Conservation (phyloP, 2,113 vertebrate species). For the Uria lomvia region DNA sequence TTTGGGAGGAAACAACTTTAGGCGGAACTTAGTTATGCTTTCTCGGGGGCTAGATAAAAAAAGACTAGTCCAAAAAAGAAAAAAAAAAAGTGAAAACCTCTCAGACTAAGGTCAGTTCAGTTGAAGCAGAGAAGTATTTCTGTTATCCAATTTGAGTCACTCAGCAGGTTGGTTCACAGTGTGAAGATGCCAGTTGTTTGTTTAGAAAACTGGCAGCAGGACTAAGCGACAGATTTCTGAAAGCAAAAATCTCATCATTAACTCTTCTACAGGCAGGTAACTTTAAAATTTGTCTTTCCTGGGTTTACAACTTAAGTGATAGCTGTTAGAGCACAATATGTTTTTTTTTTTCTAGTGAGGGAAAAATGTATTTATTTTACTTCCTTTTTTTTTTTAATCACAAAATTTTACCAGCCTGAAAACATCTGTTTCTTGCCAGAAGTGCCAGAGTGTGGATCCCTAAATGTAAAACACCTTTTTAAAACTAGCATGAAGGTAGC, state of each 20-base stretch:
- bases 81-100: not conserved
- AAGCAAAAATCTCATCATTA: not conserved
- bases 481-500: slow-evolving; percentile 53
- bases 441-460: slow-evolving; percentile 59
- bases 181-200: not conserved
- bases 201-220: not conserved
- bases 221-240: not conserved
- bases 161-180: not conserved
- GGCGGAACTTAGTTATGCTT: not conserved
- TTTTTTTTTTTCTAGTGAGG: not conserved
- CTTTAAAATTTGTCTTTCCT: not conserved
- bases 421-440: slow-evolving; percentile 53
- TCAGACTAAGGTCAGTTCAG: not conserved
- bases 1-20: not conserved
- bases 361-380: not conserved
- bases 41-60: not conserved
- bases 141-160: not conserved
- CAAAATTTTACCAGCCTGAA: slow-evolving; percentile 27
- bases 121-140: not conserved
- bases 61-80: not conserved
- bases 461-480: slow-evolving; percentile 40
- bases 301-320: not conserved
- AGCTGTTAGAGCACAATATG: not conserved
- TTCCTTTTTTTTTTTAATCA: not conserved
- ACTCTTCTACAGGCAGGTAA: not conserved